Evolutionary conservation across 2,888 invertebrate species (phyloP).

Genomic region (Drosophila falleni): DNA sequence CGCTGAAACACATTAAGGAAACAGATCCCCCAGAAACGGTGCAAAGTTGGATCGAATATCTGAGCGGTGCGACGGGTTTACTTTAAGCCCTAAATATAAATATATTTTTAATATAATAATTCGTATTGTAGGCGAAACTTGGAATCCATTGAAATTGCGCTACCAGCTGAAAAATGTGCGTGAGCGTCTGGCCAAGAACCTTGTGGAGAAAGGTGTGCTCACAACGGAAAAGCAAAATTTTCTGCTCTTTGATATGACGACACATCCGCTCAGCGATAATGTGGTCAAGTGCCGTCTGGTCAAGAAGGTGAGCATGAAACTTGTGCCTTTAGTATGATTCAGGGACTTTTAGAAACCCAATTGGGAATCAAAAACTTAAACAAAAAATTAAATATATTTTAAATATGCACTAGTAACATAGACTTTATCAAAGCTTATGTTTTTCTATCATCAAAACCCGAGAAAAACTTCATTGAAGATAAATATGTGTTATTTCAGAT

Average conservation of each 20-base stretch:
- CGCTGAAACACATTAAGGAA: slow-evolving; percentile 98
- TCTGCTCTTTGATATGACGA: slow-evolving; percentile 99
- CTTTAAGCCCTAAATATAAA: background rate
- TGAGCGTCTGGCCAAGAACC: slow-evolving; percentile 99
- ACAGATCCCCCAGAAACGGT: slow-evolving; percentile 99
- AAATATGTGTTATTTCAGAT: no score
- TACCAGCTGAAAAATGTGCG: slow-evolving; percentile 99
- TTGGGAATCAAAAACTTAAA: no score
- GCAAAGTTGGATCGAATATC: slow-evolving; percentile 99
- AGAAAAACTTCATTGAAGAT: no score
- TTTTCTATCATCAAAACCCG: no score
- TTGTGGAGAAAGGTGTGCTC: slow-evolving; percentile 99
- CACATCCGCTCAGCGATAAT: slow-evolving; percentile 98
- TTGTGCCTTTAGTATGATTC: no score
- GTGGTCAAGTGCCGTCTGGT: slow-evolving; percentile 97
- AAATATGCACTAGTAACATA: no score
- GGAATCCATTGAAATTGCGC: slow-evolving; percentile 99
- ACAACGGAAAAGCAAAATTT: slow-evolving; percentile 99
- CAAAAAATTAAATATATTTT: no score
- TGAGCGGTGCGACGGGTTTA: slow-evolving; percentile 90
- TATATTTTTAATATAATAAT: background rate
- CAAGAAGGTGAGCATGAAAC: slow-evolving; percentile 90
- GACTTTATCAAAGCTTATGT: no score
- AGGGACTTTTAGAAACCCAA: no score
- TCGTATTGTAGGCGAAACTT: slow-evolving; percentile 92